phyloP scores from a whole-genome alignment of 1,140 invertebrate genomes.

The Drosophila triauraria region DNA sequence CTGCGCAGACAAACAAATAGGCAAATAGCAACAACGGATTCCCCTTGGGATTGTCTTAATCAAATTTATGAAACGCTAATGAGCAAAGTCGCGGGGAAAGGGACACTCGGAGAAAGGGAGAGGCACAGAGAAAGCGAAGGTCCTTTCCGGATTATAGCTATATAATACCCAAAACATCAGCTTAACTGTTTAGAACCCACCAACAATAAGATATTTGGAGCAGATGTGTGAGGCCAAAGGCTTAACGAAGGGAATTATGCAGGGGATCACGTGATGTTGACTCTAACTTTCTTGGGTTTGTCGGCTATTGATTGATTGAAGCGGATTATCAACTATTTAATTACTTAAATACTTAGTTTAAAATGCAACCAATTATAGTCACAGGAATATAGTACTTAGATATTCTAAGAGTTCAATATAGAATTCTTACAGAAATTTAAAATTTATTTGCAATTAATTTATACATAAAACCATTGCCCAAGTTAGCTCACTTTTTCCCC shows the following conservation, averaged over 20 bases:
- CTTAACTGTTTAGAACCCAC: slow-evolving; percentile 43
- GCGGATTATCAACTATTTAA: not conserved
- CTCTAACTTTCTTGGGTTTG: not conserved
- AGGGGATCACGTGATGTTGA: slow-evolving; percentile 4
- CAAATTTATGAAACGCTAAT: slow-evolving; percentile 83
- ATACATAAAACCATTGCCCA: not conserved
- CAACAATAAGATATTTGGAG: slow-evolving; percentile 32
- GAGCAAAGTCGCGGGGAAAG: slow-evolving; percentile 53
- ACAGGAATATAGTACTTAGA: no score
- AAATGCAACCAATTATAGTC: no score
- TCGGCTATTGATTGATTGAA: not conserved
- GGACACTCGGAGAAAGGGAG: slow-evolving; percentile 7
- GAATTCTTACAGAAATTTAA: not conserved
- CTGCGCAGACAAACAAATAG: slow-evolving; percentile 43
- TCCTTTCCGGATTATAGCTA: slow-evolving; percentile 64
- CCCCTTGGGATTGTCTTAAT: slow-evolving; percentile 79
- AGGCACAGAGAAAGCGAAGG: slow-evolving; percentile 2
- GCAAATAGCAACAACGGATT: slow-evolving; percentile 52
- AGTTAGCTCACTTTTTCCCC: not conserved
- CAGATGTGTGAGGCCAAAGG: slow-evolving; percentile 33
- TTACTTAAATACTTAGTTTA: not conserved
- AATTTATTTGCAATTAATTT: not conserved
- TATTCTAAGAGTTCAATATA: not conserved
- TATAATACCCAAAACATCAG: slow-evolving; percentile 75
- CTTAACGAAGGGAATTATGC: slow-evolving; percentile 29